phyloP scores from a whole-genome alignment of 2,888 invertebrate genomes.

The Baronia brevicornis region DNA sequence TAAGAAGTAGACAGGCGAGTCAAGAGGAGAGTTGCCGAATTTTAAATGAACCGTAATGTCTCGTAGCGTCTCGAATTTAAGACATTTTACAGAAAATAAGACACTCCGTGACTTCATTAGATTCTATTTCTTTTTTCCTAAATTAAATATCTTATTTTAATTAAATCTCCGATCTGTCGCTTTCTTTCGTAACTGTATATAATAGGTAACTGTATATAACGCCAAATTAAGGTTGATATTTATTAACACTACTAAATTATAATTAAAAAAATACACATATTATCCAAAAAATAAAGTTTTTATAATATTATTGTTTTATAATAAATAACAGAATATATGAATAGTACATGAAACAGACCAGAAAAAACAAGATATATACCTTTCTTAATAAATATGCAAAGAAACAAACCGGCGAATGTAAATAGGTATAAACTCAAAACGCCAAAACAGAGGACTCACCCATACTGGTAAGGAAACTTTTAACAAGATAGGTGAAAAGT shows the following conservation, averaged over 20 bases:
- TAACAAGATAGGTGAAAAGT: slow-evolving; percentile 13
- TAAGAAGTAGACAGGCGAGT: slow-evolving; percentile 3
- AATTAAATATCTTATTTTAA: slow-evolving; percentile 4
- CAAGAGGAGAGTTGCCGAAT: slow-evolving; percentile 1
- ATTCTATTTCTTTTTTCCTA: slow-evolving; percentile 5
- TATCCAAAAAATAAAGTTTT: background rate
- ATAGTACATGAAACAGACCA: too few relatives aligned
- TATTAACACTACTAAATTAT: slow-evolving; percentile 1
- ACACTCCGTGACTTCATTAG: background rate
- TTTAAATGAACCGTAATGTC: background rate
- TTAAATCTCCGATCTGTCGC: background rate
- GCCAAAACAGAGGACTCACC: slow-evolving; percentile 22
- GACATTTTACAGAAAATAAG: slow-evolving; percentile 1
- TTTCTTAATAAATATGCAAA: slow-evolving; percentile 5
- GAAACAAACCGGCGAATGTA: background rate
- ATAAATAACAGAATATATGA: too few relatives aligned
- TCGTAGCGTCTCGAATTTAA: background rate
- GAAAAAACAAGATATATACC: too few relatives aligned
- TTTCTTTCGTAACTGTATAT: too few relatives aligned
- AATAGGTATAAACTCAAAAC: slow-evolving; percentile 14
- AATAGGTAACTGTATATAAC: too few relatives aligned
- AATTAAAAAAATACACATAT: background rate
- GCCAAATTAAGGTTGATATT: too few relatives aligned
- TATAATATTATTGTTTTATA: too few relatives aligned
- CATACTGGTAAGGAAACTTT: slow-evolving; percentile 11